Evolutionary conservation across 1,140 invertebrate genomes (phyloP).

Genomic region (Steinernema khuongi): DNA sequence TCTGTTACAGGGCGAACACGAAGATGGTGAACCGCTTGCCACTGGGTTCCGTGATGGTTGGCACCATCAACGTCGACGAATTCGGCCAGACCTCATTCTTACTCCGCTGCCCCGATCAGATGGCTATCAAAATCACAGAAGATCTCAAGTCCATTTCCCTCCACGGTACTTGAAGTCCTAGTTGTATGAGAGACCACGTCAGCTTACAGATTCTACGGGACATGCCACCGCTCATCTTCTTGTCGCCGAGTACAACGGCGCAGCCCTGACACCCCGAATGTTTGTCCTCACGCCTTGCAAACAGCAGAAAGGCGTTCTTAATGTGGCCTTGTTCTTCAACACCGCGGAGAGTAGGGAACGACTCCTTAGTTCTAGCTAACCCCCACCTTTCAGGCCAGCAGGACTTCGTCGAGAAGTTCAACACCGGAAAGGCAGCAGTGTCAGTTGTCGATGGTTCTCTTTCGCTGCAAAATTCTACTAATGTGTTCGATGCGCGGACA

Average conservation of each 20-base stretch:
- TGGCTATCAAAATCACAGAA: background rate
- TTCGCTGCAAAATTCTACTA: background rate
- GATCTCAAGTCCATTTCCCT: background rate
- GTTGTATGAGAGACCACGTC: background rate
- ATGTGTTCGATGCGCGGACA: slow-evolving; percentile 34
- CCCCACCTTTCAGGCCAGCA: background rate
- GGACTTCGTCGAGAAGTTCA: background rate
- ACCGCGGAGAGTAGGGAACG: background rate
- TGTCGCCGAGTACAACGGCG: background rate
- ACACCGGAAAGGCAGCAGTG: too few relatives aligned
- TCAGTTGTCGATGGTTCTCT: background rate
- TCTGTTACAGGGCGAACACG: background rate
- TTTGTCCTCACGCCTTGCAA: background rate
- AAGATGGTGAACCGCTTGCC: background rate
- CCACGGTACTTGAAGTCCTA: slow-evolving; percentile 3
- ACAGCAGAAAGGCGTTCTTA: background rate
- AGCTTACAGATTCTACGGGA: background rate
- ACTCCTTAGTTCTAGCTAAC: background rate
- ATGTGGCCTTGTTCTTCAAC: background rate
- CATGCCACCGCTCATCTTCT: background rate
- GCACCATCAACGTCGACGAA: background rate
- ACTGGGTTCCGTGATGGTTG: background rate
- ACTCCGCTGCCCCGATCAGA: background rate
- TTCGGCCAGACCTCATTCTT: background rate
- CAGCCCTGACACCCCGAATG: background rate